Evolutionary conservation across 53 echinoderm and acorn worm genomes (phyloP).

Genomic region (Pentamera pediparva): DNA sequence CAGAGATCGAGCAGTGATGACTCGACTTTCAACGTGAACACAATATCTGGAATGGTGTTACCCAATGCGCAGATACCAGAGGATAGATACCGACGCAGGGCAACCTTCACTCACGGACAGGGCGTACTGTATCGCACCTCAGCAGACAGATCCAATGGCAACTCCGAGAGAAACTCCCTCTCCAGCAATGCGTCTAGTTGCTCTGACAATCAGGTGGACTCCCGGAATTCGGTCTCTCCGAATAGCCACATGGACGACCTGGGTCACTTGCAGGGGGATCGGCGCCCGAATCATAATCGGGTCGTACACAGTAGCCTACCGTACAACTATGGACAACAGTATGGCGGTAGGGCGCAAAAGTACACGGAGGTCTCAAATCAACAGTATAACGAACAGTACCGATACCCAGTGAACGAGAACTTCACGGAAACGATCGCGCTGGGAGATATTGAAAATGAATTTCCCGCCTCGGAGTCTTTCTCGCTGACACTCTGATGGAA

Average conservation of each 20-base stretch:
- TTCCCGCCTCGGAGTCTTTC: too few species aligned
- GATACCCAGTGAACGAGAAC: too few species aligned
- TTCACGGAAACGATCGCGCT: too few species aligned
- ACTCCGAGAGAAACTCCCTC: background rate
- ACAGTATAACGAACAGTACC: too few species aligned
- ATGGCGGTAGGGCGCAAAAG: background rate
- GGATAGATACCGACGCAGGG: background rate
- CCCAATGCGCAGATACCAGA: background rate
- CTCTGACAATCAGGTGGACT: background rate
- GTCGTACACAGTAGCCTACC: background rate
- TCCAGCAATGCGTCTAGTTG: slow-evolving; percentile 17
- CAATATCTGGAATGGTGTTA: background rate
- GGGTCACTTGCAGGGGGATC: background rate
- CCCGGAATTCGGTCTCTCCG: background rate
- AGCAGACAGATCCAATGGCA: background rate
- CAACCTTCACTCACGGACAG: background rate
- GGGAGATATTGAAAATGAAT: too few species aligned
- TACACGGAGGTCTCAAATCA: background rate
- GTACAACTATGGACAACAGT: background rate
- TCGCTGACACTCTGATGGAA: too few species aligned
- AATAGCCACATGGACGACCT: background rate
- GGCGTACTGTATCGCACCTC: background rate
- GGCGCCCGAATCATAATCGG: background rate
- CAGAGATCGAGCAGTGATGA: slow-evolving; percentile 10
- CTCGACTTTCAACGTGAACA: background rate